phyloP scores from a whole-genome alignment of 2,113 vertebrate species.

The Cynopterus brachyotis region DNA sequence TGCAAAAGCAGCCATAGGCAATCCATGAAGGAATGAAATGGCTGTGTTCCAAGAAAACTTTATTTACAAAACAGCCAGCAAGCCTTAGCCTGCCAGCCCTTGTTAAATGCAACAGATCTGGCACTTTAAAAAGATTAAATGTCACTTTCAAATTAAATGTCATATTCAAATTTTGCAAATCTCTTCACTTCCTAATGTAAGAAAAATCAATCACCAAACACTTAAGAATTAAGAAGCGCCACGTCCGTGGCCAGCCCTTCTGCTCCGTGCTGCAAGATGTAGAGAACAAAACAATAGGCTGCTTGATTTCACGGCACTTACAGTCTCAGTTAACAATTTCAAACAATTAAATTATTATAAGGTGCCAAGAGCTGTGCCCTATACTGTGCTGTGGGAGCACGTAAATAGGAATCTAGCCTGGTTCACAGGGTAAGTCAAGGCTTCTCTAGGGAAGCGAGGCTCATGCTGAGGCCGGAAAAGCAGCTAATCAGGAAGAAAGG shows the following conservation, averaged over 20 bases:
- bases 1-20: neutral
- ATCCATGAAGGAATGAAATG: neutral
- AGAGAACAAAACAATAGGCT: accelerated
- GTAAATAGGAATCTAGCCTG: neutral
- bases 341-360: neutral
- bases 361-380: neutral
- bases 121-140: neutral
- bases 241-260: neutral
- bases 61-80: neutral
- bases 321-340: neutral
- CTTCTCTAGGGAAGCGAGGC: neutral
- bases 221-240: neutral
- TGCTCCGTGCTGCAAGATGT: neutral
- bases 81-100: neutral
- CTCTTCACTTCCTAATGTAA: neutral
- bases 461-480: neutral
- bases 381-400: accelerated
- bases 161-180: neutral
- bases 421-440: neutral
- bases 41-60: neutral
- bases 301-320: neutral
- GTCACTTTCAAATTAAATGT: neutral
- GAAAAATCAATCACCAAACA: neutral
- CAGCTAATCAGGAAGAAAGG: neutral
- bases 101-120: neutral